These are phyloP conservation scores for Caenorhabditis doughertyi DNA, from an alignment of 2,888 invertebrate genomes.

Conservation along the genomic window DNA sequence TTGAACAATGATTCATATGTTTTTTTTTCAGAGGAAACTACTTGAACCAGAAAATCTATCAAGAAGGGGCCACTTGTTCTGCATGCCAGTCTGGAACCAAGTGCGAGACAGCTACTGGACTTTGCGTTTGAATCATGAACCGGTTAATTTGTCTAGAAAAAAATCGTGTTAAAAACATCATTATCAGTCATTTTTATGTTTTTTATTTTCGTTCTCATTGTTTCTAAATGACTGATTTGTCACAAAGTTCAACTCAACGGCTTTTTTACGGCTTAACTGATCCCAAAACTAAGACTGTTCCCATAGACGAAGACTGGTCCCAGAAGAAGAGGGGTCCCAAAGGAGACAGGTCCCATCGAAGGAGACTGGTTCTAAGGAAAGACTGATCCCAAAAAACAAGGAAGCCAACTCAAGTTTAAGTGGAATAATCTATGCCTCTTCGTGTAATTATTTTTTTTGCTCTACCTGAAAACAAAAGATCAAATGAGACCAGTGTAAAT, in stretches of 20 bases:
- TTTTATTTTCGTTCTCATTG: not conserved
- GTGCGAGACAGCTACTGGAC: conserved; percentile 25
- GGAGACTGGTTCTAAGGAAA: no score
- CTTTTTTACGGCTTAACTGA: no score
- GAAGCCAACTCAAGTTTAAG: no score
- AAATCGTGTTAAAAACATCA: not conserved
- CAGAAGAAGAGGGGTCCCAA: no score
- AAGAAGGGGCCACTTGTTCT: conserved; percentile 19
- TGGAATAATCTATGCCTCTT: not conserved
- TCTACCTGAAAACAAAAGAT: not conserved
- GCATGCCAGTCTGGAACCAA: conserved; percentile 21
- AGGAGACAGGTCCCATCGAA: no score
- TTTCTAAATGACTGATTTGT: no score
- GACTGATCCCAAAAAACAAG: no score
- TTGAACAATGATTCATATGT: not conserved
- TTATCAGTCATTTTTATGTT: not conserved
- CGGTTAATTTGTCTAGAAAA: not conserved
- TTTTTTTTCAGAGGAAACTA: conserved; percentile 37
- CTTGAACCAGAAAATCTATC: conserved; percentile 14
- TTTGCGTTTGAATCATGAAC: conserved; percentile 12
- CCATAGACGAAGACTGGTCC: no score
- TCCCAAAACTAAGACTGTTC: no score
- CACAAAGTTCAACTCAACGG: no score
- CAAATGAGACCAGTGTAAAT: not conserved
- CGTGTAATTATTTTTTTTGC: not conserved